phyloP scores from a whole-genome alignment of 2,797 vertebrate species.

The Myotis findleyi region DNA sequence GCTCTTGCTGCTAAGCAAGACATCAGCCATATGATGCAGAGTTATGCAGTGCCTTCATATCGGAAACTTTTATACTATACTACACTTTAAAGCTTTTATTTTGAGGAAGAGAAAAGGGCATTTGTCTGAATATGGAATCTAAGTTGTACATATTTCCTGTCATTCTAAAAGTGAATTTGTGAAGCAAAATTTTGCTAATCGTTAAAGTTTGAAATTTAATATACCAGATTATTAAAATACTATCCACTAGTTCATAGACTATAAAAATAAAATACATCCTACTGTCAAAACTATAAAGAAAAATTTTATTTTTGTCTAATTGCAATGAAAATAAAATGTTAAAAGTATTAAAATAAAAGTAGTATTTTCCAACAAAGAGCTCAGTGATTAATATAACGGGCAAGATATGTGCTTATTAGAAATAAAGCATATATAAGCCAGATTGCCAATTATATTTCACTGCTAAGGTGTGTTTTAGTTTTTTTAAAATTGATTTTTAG shows the following conservation, averaged over 20 bases:
- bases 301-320: conserved; percentile 69
- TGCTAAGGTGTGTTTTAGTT: conserved; percentile 46
- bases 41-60: conserved; percentile 75
- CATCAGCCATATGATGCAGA: conserved; percentile 59
- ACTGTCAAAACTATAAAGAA: conserved; percentile 65
- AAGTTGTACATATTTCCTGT: conserved; percentile 69
- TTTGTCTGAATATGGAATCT: conserved; percentile 66
- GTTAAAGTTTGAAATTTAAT: conserved; percentile 74
- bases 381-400: conserved; percentile 67
- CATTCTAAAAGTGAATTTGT: conserved; percentile 74
- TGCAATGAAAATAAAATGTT: conserved; percentile 71
- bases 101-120: conserved; percentile 67
- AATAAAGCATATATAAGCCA: conserved; percentile 65
- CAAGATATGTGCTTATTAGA: conserved; percentile 60
- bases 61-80: conserved; percentile 71
- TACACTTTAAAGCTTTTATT: conserved; percentile 73
- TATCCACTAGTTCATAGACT: conserved; percentile 69
- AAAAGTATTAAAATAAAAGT: conserved; percentile 73
- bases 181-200: conserved; percentile 73
- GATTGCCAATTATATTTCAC: conserved; percentile 61
- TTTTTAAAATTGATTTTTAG: neutral
- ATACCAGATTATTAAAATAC: conserved; percentile 69
- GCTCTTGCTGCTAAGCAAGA: conserved; percentile 51
- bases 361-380: conserved; percentile 66
- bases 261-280: conserved; percentile 67